Evolutionary conservation across 2,888 invertebrate species (phyloP).

Genomic region (Caenorhabditis auriculariae): DNA sequence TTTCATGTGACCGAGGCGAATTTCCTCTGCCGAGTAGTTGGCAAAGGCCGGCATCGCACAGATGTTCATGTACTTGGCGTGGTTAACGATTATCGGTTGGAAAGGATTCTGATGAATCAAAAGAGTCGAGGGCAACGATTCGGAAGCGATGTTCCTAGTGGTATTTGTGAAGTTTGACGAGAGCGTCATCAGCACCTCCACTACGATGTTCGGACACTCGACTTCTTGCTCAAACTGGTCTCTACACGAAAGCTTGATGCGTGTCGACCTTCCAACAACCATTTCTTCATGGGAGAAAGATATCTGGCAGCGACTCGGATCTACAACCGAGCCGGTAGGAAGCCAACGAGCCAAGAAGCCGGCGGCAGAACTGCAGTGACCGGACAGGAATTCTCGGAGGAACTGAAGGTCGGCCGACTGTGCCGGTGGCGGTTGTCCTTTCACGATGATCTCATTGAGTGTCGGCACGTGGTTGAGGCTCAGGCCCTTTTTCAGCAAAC

Average conservation of each 20-base stretch:
- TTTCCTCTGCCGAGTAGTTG: constrained; percentile 89
- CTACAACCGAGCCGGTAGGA: constrained; percentile 37
- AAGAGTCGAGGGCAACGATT: constrained; percentile 21
- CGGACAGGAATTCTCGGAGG: constrained; percentile 74
- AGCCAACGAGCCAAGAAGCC: constrained; percentile 91
- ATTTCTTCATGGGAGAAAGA: constrained; percentile 63
- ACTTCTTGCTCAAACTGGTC: constrained; percentile 38
- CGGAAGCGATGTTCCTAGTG: constrained; percentile 6
- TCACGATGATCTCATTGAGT: constrained; percentile 77
- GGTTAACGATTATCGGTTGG: constrained; percentile 56
- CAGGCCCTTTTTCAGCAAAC: constrained; percentile 80
- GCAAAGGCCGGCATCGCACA: constrained; percentile 83
- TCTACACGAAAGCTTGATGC: constrained; percentile 14
- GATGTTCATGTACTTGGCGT: constrained; percentile 78
- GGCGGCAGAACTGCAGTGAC: constrained; percentile 82
- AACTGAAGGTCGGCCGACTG: constrained; percentile 67
- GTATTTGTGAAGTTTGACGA: constrained; percentile 7
- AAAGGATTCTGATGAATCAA: constrained; percentile 46
- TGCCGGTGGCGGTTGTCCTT: constrained; percentile 36
- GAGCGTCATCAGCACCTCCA: constrained; percentile 21
- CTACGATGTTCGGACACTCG: constrained; percentile 30
- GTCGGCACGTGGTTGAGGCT: constrained; percentile 83
- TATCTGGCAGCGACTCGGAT: constrained; percentile 70
- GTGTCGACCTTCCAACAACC: constrained; percentile 43
- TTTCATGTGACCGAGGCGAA: constrained; percentile 64